phyloP scores from a whole-genome alignment of 2,888 invertebrate species.

The Leptopilina drosophilae region DNA sequence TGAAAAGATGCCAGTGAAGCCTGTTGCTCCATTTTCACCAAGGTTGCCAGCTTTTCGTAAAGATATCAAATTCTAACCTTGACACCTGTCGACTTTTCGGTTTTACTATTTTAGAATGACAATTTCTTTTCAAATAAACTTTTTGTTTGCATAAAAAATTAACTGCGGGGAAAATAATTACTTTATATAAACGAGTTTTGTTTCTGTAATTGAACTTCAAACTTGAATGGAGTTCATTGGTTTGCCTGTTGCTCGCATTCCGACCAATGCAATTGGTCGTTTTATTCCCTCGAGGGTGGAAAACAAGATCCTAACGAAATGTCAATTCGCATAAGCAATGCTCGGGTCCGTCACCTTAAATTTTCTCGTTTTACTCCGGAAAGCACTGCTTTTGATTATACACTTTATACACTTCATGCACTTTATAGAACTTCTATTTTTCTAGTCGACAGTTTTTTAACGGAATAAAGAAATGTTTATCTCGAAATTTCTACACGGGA shows the following conservation, averaged over 20 bases:
- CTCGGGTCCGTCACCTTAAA: neutral
- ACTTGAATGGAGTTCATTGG: neutral
- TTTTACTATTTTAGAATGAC: too few species aligned
- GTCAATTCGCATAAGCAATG: constrained; percentile 20
- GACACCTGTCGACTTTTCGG: too few species aligned
- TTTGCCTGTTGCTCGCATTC: constrained; percentile 27
- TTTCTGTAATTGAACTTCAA: constrained; percentile 16
- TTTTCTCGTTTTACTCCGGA: neutral
- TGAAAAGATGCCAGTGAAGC: constrained; percentile 10
- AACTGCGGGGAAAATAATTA: too few species aligned
- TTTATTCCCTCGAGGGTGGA: neutral
- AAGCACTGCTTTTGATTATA: constrained; percentile 13
- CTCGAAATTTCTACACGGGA: too few species aligned
- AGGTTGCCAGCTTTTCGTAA: neutral
- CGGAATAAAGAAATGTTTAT: too few species aligned
- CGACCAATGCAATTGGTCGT: constrained; percentile 1
- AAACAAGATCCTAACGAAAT: constrained; percentile 18
- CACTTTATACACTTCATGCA: neutral
- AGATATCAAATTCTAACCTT: too few species aligned
- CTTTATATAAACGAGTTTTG: neutral
- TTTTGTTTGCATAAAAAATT: too few species aligned
- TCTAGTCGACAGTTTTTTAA: too few species aligned
- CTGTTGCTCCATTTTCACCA: constrained; percentile 26
- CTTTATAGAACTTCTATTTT: neutral
- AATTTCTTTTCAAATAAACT: too few species aligned